Conservation (phyloP, 1,140 invertebrate genomes). For the Brachionus sp. region DNA sequence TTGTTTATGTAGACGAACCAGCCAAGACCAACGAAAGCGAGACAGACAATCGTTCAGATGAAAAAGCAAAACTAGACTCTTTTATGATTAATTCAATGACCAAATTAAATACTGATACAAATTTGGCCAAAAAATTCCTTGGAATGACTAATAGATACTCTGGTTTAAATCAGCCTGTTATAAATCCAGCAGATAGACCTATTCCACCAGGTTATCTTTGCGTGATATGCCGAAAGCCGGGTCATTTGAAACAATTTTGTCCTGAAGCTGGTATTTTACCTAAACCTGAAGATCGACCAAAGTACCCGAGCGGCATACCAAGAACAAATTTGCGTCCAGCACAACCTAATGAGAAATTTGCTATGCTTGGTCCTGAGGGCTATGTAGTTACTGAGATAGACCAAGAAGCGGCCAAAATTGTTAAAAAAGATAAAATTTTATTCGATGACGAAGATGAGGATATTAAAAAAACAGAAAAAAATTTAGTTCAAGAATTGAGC, state of each 20-base stretch:
- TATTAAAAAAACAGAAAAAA: not conserved
- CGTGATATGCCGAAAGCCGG: not conserved
- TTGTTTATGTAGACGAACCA: conserved; percentile 11
- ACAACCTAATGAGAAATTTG: conserved; percentile 35
- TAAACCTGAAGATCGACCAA: not conserved
- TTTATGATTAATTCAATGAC: conserved; percentile 42
- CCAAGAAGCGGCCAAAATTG: not conserved
- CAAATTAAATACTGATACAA: not conserved
- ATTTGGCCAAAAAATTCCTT: conserved; percentile 1
- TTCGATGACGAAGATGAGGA: conserved; percentile 42
- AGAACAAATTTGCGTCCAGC: conserved; percentile 31
- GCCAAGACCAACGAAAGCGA: not conserved
- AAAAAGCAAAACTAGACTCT: conserved; percentile 19
- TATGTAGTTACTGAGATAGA: conserved; percentile 35
- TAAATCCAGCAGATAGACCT: not conserved
- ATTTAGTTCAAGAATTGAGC: not conserved
- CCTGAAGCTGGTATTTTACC: conserved; percentile 8
- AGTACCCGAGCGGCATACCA: conserved; percentile 35
- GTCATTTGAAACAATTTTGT: conserved; percentile 34
- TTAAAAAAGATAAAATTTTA: conserved; percentile 42
- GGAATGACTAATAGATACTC: not conserved
- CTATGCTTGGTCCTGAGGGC: conserved; percentile 35
- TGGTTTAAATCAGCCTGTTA: not conserved
- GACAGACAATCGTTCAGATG: not conserved
- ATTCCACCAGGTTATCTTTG: conserved; percentile 3